Conservation (phyloP, 1,140 invertebrate genomes). For the Drosophila subpulchrella region DNA sequence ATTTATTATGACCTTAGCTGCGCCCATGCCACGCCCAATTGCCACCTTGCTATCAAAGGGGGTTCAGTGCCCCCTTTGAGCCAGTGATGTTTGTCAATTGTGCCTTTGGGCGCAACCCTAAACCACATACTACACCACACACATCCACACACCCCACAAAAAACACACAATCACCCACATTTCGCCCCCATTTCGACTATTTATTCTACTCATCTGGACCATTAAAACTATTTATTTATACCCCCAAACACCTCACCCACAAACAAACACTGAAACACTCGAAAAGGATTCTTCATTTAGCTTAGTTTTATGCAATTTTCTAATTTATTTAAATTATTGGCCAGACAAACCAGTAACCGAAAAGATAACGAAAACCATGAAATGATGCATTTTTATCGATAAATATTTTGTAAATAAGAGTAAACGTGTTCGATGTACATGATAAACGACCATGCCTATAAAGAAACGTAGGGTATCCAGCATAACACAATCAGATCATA, state of each 20-base stretch:
- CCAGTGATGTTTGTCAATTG: constrained; percentile 80
- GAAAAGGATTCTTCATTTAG: constrained; percentile 61
- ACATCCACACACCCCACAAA: constrained; percentile 12
- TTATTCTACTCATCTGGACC: constrained; percentile 64
- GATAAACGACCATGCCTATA: constrained; percentile 61
- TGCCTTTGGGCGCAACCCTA: constrained; percentile 40
- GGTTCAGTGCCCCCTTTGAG: constrained; percentile 63
- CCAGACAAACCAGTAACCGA: constrained; percentile 40
- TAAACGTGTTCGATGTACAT: constrained; percentile 69
- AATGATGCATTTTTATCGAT: constrained; percentile 77
- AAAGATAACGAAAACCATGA: constrained; percentile 30
- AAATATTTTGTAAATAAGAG: constrained; percentile 80
- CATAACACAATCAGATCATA: constrained; percentile 33
- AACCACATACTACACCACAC: constrained; percentile 16
- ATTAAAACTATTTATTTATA: constrained; percentile 55
- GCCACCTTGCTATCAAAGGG: constrained; percentile 84
- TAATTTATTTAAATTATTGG: constrained; percentile 79
- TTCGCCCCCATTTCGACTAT: constrained; percentile 64
- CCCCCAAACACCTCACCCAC: constrained; percentile 8
- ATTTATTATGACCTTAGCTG: constrained; percentile 72
- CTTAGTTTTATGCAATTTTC: constrained; percentile 79
- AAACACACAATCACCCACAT: constrained; percentile 1
- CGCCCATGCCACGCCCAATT: constrained; percentile 72
- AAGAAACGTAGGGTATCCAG: constrained; percentile 51
- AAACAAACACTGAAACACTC: constrained; percentile 15